Base-by-base conservation (phyloP, 1,140 invertebrate genomes). In the Vanessa atalanta region DNA sequence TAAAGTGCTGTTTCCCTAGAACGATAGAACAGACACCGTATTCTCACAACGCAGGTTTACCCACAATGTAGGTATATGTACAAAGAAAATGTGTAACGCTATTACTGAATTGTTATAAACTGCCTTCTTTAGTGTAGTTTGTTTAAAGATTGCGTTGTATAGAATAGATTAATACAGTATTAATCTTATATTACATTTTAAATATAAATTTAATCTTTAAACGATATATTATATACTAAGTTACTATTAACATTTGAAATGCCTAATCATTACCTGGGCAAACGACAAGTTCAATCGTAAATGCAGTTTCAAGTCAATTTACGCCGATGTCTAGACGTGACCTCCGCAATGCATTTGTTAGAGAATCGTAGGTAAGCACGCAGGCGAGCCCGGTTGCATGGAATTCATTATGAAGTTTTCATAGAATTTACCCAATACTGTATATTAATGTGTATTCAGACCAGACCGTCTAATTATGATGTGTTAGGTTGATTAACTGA, bases 281-380 rank as follows among this genome's bases (percentile, higher is more conserved):
- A 57, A 57, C 26, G 57, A 47, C n/a, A 68, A 37, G 61, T 71
- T 71, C 48, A 71, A 64, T 65, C 31, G n/a, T 65, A 68, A 15
- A n/a, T 57, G 48, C 14, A 61, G 47, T 57, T 65, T 72, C 14
- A 55, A 72, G 20, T 61, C 63, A 53, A 65, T 55, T 72, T 48
- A 23, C 61, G n/a, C 6, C 51, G 26, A 14, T 37, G 50, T 72
- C 26, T 57, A 65, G 70, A 65, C 31, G 63, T 57, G 37, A 63
- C 57, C 48, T 31, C 47, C 55, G 50, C 50, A 72, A 11, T 57
- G 50, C 16, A 50, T 55, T 68, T 31, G 23, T 12, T 6, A 11
- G 13, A 23, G 16, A 47, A 57, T 72, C 37, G 63, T 57, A 15
- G 12, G 37, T 64, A 47, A 63, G 50, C 63, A 72, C 20, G 43